Evolutionary conservation across 2,888 invertebrate species (phyloP).

Genomic region (Nasonia oneida): DNA sequence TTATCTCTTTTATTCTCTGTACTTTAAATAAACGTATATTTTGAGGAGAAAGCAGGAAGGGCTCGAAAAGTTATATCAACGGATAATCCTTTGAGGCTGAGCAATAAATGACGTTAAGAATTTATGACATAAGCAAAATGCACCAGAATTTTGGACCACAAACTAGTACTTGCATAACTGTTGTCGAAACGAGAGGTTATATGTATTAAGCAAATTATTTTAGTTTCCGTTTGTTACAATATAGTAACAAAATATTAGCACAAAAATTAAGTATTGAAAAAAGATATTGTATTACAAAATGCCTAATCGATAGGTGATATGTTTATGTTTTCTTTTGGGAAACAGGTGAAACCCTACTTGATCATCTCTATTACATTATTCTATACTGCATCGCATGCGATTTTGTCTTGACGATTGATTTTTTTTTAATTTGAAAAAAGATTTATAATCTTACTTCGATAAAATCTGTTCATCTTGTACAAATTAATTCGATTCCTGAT

Average conservation of each 20-base stretch:
- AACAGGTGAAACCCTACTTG: conserved; percentile 45
- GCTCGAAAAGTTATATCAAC: conserved; percentile 51
- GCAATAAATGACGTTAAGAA: conserved; percentile 43
- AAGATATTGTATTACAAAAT: conserved; percentile 27
- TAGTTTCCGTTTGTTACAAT: conserved; percentile 6
- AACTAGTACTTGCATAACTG: conserved; percentile 35
- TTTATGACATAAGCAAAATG: conserved; percentile 49
- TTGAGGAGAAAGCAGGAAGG: conserved; percentile 53
- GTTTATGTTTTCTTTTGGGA: conserved; percentile 12
- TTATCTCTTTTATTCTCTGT: conserved; percentile 44
- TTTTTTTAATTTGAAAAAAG: not conserved
- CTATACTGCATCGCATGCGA: conserved; percentile 20
- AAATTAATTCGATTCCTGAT: not conserved
- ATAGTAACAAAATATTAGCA: conserved; percentile 4
- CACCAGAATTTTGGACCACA: conserved; percentile 55
- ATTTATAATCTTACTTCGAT: not conserved
- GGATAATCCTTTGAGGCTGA: conserved; percentile 49
- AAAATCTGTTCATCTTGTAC: conserved; percentile 1
- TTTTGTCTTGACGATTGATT: not conserved
- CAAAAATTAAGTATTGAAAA: conserved; percentile 31
- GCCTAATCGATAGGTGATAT: conserved; percentile 48
- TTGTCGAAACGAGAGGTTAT: conserved; percentile 42
- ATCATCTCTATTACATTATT: conserved; percentile 43
- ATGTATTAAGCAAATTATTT: conserved; percentile 35
- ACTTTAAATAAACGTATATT: conserved; percentile 49